These are phyloP conservation scores for Todus mexicanus DNA, from an alignment of 2,797 vertebrate species.

Conservation along the genomic window DNA sequence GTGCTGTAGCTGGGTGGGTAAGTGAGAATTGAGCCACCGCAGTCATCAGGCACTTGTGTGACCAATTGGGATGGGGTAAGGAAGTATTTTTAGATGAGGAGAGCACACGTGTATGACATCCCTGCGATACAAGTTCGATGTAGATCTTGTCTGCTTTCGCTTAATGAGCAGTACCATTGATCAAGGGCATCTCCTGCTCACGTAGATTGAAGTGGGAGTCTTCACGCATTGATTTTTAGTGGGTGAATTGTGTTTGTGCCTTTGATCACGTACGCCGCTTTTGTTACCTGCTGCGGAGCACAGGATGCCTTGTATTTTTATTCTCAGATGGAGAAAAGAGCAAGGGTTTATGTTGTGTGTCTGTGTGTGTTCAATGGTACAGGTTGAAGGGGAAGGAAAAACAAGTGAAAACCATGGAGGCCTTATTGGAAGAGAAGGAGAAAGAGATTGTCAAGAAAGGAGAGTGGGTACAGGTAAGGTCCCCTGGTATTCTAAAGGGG, in stretches of 20 bases:
- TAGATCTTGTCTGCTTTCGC: not conserved
- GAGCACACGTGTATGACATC: not conserved
- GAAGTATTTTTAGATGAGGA: not conserved
- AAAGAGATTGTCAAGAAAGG: conserved; percentile 75
- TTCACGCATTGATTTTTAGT: not conserved
- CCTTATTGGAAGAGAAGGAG: conserved; percentile 78
- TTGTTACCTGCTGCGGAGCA: not conserved
- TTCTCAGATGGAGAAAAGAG: not conserved
- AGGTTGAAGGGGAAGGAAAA: conserved; percentile 87
- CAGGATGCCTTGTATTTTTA: not conserved
- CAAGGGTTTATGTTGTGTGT: not conserved
- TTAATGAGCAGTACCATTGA: not conserved
- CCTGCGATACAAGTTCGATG: not conserved
- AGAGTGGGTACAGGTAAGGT: conserved; percentile 78
- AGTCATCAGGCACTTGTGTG: not conserved
- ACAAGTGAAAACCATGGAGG: conserved; percentile 82
- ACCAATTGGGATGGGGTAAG: not conserved
- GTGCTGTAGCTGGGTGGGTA: not conserved
- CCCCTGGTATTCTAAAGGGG: not conserved
- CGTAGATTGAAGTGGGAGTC: not conserved
- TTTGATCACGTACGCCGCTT: not conserved
- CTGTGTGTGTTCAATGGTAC: conserved; percentile 1
- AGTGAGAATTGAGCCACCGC: not conserved
- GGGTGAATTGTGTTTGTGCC: not conserved
- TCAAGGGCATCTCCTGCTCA: not conserved